Percentiles rank a stretch among this genome's conserved stretches.
These are phyloP conservation scores for Tenualosa ilisha DNA, from an alignment of 2,797 vertebrate genomes.

Conservation along the genomic window DNA sequence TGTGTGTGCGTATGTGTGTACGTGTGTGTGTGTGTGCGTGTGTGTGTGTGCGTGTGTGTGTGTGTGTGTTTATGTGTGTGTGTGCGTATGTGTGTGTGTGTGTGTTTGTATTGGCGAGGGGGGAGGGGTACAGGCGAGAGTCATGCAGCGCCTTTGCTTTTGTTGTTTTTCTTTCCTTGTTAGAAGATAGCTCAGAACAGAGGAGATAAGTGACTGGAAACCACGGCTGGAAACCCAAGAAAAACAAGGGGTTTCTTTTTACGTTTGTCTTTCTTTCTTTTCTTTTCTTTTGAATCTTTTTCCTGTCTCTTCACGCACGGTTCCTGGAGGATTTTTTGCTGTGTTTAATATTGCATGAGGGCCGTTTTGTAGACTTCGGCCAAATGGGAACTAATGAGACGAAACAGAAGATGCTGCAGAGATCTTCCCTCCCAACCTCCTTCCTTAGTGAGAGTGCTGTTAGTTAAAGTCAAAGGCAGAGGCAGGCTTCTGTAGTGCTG, in stretches of 20 bases:
- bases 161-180: neutral
- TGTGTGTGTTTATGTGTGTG: neutral
- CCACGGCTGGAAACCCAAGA: neutral
- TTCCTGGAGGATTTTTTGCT: constrained; percentile 68
- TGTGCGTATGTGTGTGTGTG: neutral
- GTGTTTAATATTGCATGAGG: constrained; percentile 67
- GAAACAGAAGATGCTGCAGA: constrained; percentile 70
- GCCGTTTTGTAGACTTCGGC: constrained; percentile 65
- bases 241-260: neutral
- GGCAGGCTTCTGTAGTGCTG: constrained; percentile 28
- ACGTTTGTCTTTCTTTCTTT: neutral
- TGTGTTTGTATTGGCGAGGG: no score
- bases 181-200: no score
- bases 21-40: no score
- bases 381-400: constrained; percentile 77
- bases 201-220: neutral
- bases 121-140: no score
- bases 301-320: constrained; percentile 46
- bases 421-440: constrained; percentile 56
- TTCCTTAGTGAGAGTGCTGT: no score
- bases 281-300: no score
- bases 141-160: neutral
- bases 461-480: neutral
- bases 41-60: neutral
- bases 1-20: no score